Percentiles rank a stretch among this genome's conserved stretches.
phyloP scores from a whole-genome alignment of 2,797 vertebrate species.

The Ptychobarbus kaznakovi region DNA sequence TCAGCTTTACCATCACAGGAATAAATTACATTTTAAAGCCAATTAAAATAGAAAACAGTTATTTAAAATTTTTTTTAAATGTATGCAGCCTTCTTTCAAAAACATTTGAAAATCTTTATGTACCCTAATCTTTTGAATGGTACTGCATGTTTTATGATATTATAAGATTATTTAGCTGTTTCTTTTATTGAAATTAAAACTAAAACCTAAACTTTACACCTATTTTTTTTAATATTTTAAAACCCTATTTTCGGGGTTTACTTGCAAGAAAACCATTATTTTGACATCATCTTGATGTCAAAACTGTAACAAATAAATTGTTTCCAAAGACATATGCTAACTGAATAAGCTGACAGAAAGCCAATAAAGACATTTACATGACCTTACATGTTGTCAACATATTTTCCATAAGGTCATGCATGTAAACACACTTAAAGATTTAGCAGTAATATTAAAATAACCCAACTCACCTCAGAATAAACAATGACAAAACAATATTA shows the following conservation, averaged over 20 bases:
- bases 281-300: constrained; percentile 1
- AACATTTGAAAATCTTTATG: not conserved
- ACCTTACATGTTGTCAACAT: not conserved
- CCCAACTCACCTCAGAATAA: not conserved
- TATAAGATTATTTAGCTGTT: not conserved
- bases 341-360: constrained; percentile 1
- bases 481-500: not conserved
- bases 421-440: not conserved
- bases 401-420: not conserved
- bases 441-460: not conserved
- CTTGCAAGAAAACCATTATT: constrained; percentile 5
- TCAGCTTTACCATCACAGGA: not conserved
- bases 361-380: constrained; percentile 26
- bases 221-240: not conserved
- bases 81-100: not conserved
- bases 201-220: not conserved
- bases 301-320: not conserved
- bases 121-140: not conserved
- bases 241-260: not conserved
- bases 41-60: not conserved
- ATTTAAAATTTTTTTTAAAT: not conserved
- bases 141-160: not conserved
- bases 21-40: not conserved
- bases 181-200: not conserved
- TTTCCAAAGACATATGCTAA: not conserved